Percentiles rank a stretch among this genome's conserved stretches.
These are phyloP conservation scores for Pogonocherus hispidulus DNA, from an alignment of 2,888 invertebrate species.

Conservation along the genomic window DNA sequence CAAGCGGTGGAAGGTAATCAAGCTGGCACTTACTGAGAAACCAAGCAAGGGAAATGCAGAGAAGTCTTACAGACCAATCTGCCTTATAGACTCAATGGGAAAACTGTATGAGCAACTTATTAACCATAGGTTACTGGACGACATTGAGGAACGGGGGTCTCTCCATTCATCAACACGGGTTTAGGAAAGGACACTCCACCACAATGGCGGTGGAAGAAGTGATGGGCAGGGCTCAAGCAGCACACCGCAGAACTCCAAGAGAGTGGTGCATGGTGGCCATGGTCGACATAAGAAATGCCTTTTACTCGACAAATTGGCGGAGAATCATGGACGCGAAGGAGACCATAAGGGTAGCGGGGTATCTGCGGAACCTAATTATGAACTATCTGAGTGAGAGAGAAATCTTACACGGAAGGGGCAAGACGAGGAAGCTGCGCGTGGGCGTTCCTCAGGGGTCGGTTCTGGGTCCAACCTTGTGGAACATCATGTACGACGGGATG, in stretches of 20 bases:
- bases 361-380: not conserved
- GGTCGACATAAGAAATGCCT: too few species aligned
- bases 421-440: not conserved
- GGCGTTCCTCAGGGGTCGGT: not conserved
- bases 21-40: slow-evolving; percentile 16
- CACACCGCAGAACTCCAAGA: not conserved
- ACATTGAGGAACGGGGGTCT: not conserved
- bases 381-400: not conserved
- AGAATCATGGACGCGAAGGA: too few species aligned
- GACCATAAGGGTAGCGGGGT: too few species aligned
- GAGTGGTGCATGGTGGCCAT: not conserved
- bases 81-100: slow-evolving; percentile 1
- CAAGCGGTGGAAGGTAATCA: slow-evolving; percentile 20
- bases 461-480: too few species aligned
- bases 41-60: not conserved
- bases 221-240: too few species aligned
- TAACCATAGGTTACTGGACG: not conserved
- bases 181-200: too few species aligned
- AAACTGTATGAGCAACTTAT: slow-evolving; percentile 18
- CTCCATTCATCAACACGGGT: too few species aligned
- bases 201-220: too few species aligned
- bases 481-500: not conserved
- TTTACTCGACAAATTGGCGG: too few species aligned
- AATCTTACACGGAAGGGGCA: not conserved
- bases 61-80: slow-evolving; percentile 10